Evolutionary conservation across 2,888 invertebrate species (phyloP).

Genomic region (Microplitis deprimator): DNA sequence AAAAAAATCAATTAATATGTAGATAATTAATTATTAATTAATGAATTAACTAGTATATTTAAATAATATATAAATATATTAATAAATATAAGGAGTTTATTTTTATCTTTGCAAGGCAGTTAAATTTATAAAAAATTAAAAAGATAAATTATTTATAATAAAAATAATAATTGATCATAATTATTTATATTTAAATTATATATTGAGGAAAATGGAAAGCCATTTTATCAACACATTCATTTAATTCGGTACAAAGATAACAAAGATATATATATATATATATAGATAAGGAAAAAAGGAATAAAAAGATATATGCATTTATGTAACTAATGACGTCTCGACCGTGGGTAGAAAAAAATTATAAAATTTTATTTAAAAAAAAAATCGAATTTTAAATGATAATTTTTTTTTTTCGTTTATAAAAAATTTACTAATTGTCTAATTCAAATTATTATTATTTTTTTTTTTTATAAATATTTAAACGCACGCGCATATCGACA

Average conservation of each 20-base stretch:
- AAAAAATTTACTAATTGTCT: background rate
- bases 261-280: constrained; percentile 14
- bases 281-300: constrained; percentile 13
- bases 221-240: constrained; percentile 20
- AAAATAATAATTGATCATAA: background rate
- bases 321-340: constrained; percentile 29
- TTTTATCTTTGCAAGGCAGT: constrained; percentile 9
- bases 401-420: background rate
- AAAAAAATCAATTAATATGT: background rate
- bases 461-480: constrained; percentile 2
- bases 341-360: background rate
- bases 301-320: constrained; percentile 14
- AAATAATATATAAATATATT: background rate
- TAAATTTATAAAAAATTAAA: constrained; percentile 8
- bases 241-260: constrained; percentile 42
- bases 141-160: constrained; percentile 1
- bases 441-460: constrained; percentile 5
- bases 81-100: background rate
- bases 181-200: background rate
- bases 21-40: background rate
- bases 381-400: background rate
- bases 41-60: background rate
- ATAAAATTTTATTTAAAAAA: background rate
- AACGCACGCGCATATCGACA: constrained; percentile 28
- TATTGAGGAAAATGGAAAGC: constrained; percentile 15